These are phyloP conservation scores for Eclectus roratus DNA, from an alignment of 2,113 vertebrate genomes.

Conservation along the genomic window DNA sequence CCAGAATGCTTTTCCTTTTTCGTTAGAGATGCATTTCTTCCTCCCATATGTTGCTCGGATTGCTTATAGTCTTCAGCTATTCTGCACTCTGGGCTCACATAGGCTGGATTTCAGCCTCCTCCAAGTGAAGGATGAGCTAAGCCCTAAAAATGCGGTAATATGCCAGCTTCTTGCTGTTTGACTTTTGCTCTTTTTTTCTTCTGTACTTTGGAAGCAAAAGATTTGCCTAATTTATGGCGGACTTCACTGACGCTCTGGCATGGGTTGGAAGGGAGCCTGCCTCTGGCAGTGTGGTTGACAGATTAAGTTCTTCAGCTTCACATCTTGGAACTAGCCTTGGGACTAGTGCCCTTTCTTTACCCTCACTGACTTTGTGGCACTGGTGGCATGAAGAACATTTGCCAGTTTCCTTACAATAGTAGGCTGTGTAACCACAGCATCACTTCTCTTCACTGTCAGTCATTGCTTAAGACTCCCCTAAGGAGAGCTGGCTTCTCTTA, in stretches of 20 bases:
- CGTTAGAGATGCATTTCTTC: not conserved
- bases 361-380: not conserved
- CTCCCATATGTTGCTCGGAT: not conserved
- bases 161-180: constrained; percentile 29
- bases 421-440: not conserved
- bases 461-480: not conserved
- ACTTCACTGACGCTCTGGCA: not conserved
- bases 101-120: not conserved
- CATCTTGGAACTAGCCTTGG: not conserved
- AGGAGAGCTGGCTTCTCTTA: not conserved
- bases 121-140: not conserved
- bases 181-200: constrained; percentile 24
- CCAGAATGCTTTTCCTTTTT: not conserved
- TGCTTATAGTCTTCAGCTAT: not conserved
- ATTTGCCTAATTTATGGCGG: not conserved
- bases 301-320: constrained; percentile 7
- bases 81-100: not conserved
- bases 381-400: not conserved
- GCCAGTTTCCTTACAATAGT: not conserved
- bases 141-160: not conserved
- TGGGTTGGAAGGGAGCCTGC: not conserved
- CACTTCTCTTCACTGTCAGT: not conserved
- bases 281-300: not conserved
- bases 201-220: not conserved
- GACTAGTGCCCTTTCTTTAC: not conserved